Base-by-base conservation (phyloP, 2,888 invertebrate species). In the Spicauda simplicius region DNA sequence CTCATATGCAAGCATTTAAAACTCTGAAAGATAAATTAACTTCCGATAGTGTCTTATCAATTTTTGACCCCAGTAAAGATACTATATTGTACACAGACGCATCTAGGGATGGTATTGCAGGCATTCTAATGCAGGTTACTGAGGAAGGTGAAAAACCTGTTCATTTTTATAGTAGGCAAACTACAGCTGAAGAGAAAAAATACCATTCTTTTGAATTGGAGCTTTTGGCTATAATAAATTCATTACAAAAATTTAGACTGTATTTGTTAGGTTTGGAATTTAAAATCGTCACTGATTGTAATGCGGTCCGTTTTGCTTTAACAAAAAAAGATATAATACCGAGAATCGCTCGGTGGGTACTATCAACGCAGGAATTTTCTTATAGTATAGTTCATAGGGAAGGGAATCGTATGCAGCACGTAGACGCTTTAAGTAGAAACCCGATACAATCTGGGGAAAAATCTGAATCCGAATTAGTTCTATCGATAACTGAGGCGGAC, bases 151-250 rank as follows among this genome's bases (percentile, higher is more conserved):
- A n/a, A n/a, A n/a, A n/a, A n/a, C n/a, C n/a, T n/a, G n/a, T n/a
- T n/a, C n/a, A n/a, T n/a, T n/a, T n/a, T n/a, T n/a, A n/a, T n/a
- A n/a, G n/a, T n/a, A n/a, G n/a, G n/a, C n/a, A n/a, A n/a, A n/a
- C n/a, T n/a, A n/a, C n/a, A n/a, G n/a, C n/a, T n/a, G n/a, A n/a
- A n/a, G n/a, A 87, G 73, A 68, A 73, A 11, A 77, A 74, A 19
- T 86, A 83, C 65, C 79, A 80, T 16, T 79, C 79, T 0, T 80
- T 82, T 20, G 85, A 90, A 73, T 45, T 62, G n/a, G 62, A 62
- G n/a, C 16, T 55, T 6, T 54, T 62, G 16, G 61, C 55, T 33
- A 56, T 56, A 10, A 12, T 56, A 3, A 6, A 16, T 5, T 33
- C 33, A 0, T 16, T 55, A 16, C 16, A 55, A 33, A 55, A 48